Evolutionary conservation across 2,113 vertebrate species (phyloP), one percentile per base, ranked within the genome.

Genomic region (Symphodus melops): DNA sequence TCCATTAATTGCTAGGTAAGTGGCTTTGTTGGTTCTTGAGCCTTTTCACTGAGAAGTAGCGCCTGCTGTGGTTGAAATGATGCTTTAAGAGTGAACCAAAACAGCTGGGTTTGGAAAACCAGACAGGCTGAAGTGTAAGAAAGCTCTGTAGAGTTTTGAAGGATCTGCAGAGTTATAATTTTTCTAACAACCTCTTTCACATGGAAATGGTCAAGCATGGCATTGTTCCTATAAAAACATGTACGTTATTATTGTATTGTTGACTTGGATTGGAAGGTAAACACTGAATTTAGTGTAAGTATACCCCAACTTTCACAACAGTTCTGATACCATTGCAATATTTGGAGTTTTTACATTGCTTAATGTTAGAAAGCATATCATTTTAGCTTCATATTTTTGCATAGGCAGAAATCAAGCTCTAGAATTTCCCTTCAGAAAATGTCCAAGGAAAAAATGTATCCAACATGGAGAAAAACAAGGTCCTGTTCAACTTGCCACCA

Each of bases 21-120:
- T 65, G 61, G 39, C 48, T 48, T 48, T 39, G 48, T 14, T 3
- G 9, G 1, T 28, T 59, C 36, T 62, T 36, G 36, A 64, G 58
- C 9, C 56, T 74, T 63, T 72, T 61, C 19, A 49, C 28, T 49
- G 55, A 52, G n/a, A 72, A 56, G 11, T 37, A 46, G 60, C 25
- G 16, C 56, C 11, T 41, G 51, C 20, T 48, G 64, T 1, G 8
- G 17, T 11, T 10, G n/a, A 70, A 52, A 20, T 69, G 20, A 6
- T 1, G 2, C 52, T 5, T 8, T 23, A 14, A 36, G 9, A 52
- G 20, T 28, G 49, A 61, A 56, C 21, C 20, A 28, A 19, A 51
- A 20, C 49, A 51, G 59, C n/a, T 39, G 25, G 49, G 28, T 9
- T 14, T 4, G 5, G 7, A 55, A 77, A 63, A 57, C 5, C 16